Evolutionary conservation across 35 echinoderm and acorn worm genomes (phyloP).

Genomic region (Lytechinus pictus): DNA sequence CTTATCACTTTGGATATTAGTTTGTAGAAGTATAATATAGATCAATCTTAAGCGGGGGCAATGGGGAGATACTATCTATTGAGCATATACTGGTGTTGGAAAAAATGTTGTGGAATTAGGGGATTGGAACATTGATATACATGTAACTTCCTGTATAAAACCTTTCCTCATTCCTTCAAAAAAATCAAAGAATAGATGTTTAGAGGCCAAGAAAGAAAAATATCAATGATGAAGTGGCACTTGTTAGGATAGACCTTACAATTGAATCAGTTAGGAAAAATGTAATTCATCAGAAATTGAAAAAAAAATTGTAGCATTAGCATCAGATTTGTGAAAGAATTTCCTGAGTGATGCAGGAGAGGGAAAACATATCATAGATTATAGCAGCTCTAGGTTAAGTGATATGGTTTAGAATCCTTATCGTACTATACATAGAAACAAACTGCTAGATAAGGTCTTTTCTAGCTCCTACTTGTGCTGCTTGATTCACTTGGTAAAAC

Average conservation of each 20-base stretch:
- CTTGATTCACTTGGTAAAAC: neutral
- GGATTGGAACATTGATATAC: neutral
- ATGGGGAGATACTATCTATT: neutral
- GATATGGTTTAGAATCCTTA: neutral
- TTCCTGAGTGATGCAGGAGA: neutral
- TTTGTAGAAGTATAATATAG: neutral
- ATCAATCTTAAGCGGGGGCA: neutral
- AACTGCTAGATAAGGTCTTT: neutral
- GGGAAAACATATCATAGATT: neutral
- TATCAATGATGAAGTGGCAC: neutral
- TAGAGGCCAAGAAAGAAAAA: neutral
- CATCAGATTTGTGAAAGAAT: neutral
- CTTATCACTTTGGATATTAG: neutral
- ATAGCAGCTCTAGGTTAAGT: conserved; percentile 10
- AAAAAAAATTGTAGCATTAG: neutral
- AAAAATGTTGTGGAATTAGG: neutral
- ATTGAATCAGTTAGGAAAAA: neutral
- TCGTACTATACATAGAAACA: neutral
- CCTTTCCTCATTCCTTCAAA: neutral
- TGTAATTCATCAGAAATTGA: neutral
- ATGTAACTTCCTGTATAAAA: neutral
- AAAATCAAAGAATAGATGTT: neutral
- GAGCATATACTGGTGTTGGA: neutral
- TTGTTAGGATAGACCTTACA: neutral
- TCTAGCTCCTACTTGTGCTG: neutral